Percentiles rank a stretch among this genome's conserved stretches.
These are phyloP conservation scores for Antheraea yamamai DNA, from an alignment of 2,888 invertebrate species.

Conservation along the genomic window DNA sequence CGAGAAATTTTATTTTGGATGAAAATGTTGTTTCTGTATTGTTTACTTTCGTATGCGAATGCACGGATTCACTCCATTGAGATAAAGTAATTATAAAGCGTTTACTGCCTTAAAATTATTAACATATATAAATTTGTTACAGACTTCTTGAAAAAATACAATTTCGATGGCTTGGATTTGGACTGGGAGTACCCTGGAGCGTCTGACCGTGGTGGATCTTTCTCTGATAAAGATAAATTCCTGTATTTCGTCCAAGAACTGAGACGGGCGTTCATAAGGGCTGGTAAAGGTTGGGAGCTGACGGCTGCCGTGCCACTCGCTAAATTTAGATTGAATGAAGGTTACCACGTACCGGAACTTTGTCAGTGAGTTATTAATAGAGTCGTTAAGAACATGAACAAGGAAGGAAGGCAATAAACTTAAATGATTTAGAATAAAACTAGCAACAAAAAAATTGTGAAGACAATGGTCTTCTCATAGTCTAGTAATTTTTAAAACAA, in stretches of 20 bases:
- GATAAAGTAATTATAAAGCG: no score
- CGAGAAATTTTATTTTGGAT: no score
- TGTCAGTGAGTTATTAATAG: conserved; percentile 86
- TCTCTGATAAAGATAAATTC: conserved; percentile 91
- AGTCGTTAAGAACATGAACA: not conserved
- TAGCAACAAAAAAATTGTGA: not conserved
- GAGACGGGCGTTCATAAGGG: conserved; percentile 88
- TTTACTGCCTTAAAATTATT: no score
- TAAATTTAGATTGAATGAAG: conserved; percentile 92
- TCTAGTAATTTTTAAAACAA: not conserved
- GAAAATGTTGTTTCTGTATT: no score
- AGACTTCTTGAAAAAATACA: conserved; percentile 89
- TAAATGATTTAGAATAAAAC: not conserved
- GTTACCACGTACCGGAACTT: conserved; percentile 94
- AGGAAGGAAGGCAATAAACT: not conserved
- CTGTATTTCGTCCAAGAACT: conserved; percentile 92
- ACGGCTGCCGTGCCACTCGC: conserved; percentile 95
- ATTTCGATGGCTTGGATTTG: conserved; percentile 92
- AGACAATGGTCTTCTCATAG: not conserved
- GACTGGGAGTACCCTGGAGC: conserved; percentile 97
- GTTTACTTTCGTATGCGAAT: no score
- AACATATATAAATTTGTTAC: conserved; percentile 21
- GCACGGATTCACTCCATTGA: no score
- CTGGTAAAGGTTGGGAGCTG: conserved; percentile 90
- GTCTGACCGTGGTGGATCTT: conserved; percentile 91